Evolutionary conservation across 2,888 invertebrate genomes (phyloP).

Genomic region (Zele albiditarsus): DNA sequence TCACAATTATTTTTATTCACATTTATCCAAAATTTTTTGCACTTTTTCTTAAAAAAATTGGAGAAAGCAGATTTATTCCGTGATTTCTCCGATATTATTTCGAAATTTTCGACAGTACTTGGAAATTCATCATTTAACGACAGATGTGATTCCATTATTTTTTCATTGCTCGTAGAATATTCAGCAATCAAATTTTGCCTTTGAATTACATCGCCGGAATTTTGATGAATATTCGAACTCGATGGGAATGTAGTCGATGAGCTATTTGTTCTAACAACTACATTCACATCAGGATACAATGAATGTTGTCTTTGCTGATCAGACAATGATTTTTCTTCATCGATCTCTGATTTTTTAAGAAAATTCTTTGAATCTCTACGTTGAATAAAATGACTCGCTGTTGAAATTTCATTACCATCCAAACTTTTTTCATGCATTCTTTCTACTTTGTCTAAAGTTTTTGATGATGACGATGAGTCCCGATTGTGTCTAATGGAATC

Average conservation of each 20-base stretch:
- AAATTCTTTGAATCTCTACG: neutral
- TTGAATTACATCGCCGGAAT: no score
- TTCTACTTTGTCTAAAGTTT: neutral
- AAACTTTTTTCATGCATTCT: neutral
- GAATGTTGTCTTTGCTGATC: neutral
- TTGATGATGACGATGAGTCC: neutral
- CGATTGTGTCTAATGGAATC: neutral
- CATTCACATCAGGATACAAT: conserved; percentile 11
- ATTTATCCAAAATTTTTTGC: conserved; percentile 4
- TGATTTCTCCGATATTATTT: neutral
- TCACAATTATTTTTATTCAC: conserved; percentile 2
- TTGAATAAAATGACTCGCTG: neutral
- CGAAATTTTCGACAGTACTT: neutral
- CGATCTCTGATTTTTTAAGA: neutral
- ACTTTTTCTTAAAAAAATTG: neutral
- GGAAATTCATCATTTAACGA: neutral
- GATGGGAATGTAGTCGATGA: neutral
- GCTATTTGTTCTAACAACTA: neutral
- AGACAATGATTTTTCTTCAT: neutral
- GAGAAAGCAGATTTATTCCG: neutral
- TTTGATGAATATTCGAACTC: neutral
- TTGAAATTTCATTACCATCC: neutral
- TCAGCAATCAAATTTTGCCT: neutral
- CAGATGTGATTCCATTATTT: neutral
- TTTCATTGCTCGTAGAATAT: no score